Percentiles rank a stretch among this genome's conserved stretches.
phyloP scores from a whole-genome alignment of 92 coral and sea anemone species.

The Paragorgia papillata region DNA sequence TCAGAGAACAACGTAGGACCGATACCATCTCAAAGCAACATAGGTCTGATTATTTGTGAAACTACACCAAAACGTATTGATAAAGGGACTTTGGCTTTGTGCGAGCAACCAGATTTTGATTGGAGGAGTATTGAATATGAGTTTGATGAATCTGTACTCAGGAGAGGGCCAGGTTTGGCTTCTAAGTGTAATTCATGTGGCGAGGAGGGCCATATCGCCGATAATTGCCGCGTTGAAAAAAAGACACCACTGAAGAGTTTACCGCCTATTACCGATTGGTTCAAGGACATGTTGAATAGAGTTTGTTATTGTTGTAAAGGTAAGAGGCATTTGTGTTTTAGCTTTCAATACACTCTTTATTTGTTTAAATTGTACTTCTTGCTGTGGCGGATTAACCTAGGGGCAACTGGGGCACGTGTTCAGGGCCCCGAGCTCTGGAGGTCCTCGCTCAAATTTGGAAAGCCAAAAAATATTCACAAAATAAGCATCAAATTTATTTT shows the following conservation, averaged over 20 bases:
- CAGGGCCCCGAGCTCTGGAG: too few relatives aligned
- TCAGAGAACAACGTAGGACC: not conserved
- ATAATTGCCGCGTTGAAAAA: conserved; percentile 18
- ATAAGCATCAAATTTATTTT: too few relatives aligned
- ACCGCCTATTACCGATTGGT: conserved; percentile 30
- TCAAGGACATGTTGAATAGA: not conserved
- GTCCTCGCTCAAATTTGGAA: too few relatives aligned
- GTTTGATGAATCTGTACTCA: conserved; percentile 37
- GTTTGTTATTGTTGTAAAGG: conserved; percentile 40
- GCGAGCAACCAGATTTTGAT: conserved; percentile 1
- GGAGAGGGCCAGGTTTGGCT: conserved; percentile 3
- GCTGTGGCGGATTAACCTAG: too few relatives aligned
- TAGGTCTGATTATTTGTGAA: not conserved
- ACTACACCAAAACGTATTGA: not conserved
- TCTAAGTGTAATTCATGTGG: conserved; percentile 31
- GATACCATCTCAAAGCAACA: not conserved
- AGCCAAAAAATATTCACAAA: too few relatives aligned
- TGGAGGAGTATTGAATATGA: not conserved
- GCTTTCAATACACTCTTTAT: not conserved
- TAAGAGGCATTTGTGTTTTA: not conserved
- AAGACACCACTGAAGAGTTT: not conserved
- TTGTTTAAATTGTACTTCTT: not conserved
- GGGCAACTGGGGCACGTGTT: too few relatives aligned
- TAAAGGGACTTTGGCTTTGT: not conserved
- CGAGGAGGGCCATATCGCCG: conserved; percentile 34